Percentiles rank a stretch among this genome's conserved stretches.
Conservation (phyloP, 2,113 vertebrate genomes). For the Excalfactoria chinensis region DNA sequence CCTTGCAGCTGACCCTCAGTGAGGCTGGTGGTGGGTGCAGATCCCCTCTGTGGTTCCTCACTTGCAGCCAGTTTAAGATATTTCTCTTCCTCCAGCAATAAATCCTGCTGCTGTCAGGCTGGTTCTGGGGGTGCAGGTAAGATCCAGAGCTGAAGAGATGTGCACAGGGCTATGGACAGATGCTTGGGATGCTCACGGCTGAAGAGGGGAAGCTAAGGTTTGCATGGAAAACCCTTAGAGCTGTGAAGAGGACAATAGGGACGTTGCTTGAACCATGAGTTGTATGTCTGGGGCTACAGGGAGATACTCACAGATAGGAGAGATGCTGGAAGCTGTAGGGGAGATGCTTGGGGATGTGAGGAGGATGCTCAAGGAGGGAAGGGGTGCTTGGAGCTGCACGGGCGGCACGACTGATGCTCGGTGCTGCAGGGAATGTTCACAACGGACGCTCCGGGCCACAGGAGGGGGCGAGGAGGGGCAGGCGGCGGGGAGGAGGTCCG, state of each 20-base stretch:
- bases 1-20: neutral
- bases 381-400: neutral
- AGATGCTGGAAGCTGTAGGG: neutral
- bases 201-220: neutral
- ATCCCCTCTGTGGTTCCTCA: neutral
- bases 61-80: too few relatives aligned
- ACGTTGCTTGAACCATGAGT: accelerated
- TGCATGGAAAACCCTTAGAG: neutral
- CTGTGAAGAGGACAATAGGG: neutral
- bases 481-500: neutral
- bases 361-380: neutral
- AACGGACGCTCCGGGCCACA: neutral
- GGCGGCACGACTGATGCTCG: neutral
- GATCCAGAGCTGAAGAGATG: neutral
- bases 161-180: neutral
- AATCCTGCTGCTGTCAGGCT: neutral
- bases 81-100: neutral
- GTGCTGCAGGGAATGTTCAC: neutral
- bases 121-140: neutral
- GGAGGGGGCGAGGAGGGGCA: neutral
- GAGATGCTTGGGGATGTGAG: neutral
- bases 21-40: neutral
- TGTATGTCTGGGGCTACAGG: neutral
- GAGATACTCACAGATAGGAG: neutral
- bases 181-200: neutral